Percentiles rank a stretch among this genome's conserved stretches.
Conservation (phyloP, 2,797 vertebrate species). For the Bucorvus abyssinicus region DNA sequence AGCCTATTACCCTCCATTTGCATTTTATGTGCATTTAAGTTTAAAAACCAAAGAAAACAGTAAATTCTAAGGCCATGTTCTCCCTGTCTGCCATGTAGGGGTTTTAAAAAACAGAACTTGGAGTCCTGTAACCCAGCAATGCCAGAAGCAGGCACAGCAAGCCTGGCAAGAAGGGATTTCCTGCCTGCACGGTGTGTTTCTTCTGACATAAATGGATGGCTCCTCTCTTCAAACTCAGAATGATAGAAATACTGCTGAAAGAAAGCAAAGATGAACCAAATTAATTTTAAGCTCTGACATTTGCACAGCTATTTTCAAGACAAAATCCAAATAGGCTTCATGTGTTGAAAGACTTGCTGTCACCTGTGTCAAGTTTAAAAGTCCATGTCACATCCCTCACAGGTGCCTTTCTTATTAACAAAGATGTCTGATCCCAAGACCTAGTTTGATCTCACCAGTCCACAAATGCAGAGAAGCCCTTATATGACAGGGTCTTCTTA, state of each 20-base stretch:
- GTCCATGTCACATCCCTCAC: background rate
- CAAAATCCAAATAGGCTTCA: background rate
- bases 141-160: background rate
- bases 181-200: background rate
- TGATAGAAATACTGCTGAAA: background rate
- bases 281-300: background rate
- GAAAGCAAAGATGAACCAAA: background rate
- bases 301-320: background rate
- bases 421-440: background rate
- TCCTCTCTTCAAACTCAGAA: background rate
- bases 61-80: background rate
- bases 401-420: background rate
- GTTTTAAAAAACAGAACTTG: background rate
- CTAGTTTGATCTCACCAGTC: background rate
- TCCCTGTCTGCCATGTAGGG: background rate
- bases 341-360: background rate
- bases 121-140: background rate
- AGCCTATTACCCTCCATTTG: rapidly evolving
- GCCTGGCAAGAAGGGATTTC: background rate
- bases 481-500: slow-evolving; percentile 33
- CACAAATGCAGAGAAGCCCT: background rate
- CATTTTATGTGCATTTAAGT: background rate
- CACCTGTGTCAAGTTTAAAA: background rate
- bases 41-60: background rate
- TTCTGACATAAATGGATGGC: background rate